Evolutionary conservation across 1,140 invertebrate genomes (phyloP).

Genomic region (Drosophila sechellia): DNA sequence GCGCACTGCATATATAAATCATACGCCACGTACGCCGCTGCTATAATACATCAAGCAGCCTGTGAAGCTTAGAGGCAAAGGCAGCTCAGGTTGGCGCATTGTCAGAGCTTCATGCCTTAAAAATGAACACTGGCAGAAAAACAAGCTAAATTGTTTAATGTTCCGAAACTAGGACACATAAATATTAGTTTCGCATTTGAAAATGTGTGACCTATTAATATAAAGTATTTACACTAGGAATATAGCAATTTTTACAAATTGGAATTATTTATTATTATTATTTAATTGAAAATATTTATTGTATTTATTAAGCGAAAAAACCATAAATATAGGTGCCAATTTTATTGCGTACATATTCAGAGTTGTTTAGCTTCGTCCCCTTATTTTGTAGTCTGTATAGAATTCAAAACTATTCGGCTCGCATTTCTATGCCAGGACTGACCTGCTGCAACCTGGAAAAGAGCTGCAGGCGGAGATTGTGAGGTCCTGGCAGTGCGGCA

Average conservation of each 20-base stretch:
- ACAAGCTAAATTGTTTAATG: too few species aligned
- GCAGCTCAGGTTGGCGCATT: slow-evolving; percentile 8
- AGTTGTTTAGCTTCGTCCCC: too few species aligned
- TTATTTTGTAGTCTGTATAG: not conserved
- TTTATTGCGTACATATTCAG: too few species aligned
- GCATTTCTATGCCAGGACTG: slow-evolving; percentile 6
- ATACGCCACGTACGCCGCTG: slow-evolving; percentile 30
- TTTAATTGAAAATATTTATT: too few species aligned
- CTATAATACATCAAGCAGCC: slow-evolving; percentile 32
- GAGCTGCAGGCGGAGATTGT: not conserved
- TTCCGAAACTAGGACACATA: too few species aligned
- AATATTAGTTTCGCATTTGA: too few species aligned
- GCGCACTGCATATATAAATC: slow-evolving; percentile 22
- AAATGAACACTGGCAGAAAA: not conserved
- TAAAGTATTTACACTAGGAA: too few species aligned
- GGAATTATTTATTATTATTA: too few species aligned
- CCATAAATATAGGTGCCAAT: too few species aligned
- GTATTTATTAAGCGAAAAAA: too few species aligned
- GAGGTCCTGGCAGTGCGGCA: not conserved
- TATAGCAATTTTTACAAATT: too few species aligned
- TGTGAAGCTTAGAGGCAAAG: not conserved
- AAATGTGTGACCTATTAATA: too few species aligned
- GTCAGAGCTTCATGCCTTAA: not conserved
- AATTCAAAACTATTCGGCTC: not conserved
- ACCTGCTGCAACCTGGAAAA: slow-evolving; percentile 12